Evolutionary conservation across 2,797 vertebrate species (phyloP).

Genomic region (Avahi laniger): DNA sequence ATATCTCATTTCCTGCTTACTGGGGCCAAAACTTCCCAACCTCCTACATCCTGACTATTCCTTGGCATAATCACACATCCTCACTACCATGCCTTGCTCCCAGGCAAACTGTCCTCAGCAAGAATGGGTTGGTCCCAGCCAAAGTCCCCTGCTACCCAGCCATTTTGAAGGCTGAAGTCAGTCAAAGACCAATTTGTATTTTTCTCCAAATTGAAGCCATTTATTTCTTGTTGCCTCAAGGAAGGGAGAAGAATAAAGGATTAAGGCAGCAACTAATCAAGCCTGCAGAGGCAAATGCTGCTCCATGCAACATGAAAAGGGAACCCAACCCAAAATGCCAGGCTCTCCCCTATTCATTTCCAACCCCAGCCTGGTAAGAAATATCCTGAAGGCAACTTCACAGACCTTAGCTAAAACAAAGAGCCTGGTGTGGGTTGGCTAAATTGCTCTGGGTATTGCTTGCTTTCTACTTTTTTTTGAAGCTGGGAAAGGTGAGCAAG

Average conservation of each 20-base stretch:
- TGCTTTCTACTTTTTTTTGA: background rate
- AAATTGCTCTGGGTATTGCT: background rate
- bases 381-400: background rate
- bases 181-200: background rate
- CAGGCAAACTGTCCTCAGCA: background rate
- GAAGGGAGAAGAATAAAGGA: background rate
- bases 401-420: background rate
- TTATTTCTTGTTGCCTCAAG: constrained; percentile 34
- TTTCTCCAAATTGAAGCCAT: background rate
- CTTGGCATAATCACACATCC: background rate
- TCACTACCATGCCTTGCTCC: background rate
- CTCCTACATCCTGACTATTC: background rate
- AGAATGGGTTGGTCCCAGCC: background rate
- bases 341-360: background rate
- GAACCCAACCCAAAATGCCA: background rate
- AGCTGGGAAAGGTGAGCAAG: background rate
- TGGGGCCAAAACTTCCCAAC: background rate
- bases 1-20: background rate
- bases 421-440: background rate
- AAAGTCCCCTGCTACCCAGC: background rate
- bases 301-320: background rate
- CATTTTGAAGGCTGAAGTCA: background rate
- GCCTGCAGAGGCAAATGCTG: background rate
- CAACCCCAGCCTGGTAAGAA: background rate
- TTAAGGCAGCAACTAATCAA: background rate